Evolutionary conservation across 2,113 vertebrate genomes (phyloP).

Genomic region (Ptychochromis oligacanthus): DNA sequence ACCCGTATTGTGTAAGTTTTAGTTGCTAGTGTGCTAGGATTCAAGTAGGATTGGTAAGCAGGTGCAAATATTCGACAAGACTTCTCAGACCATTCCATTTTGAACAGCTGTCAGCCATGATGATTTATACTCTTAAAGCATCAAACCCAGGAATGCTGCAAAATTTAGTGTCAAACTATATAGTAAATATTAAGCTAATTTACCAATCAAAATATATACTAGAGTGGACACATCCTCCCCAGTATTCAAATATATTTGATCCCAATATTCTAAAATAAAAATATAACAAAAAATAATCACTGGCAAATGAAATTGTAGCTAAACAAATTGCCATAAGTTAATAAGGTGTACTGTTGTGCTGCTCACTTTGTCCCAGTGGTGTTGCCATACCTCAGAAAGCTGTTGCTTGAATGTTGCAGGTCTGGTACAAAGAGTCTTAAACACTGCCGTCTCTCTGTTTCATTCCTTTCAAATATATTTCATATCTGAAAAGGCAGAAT

Average conservation of each 20-base stretch:
- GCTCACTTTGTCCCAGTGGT: background rate
- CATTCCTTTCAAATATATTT: too few species aligned
- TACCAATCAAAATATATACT: background rate
- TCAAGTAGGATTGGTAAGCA: too few species aligned
- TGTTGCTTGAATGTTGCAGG: rapidly evolving
- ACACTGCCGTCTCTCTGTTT: background rate
- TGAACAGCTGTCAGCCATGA: too few species aligned
- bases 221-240: too few species aligned
- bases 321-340: background rate
- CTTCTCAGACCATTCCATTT: too few species aligned
- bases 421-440: background rate
- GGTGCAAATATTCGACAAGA: too few species aligned
- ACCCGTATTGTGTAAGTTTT: background rate
- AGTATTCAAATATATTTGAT: background rate
- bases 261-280: background rate
- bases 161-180: background rate
- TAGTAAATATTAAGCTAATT: background rate
- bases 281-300: too few species aligned
- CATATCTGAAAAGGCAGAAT: too few species aligned
- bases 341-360: background rate
- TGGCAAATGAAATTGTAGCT: background rate
- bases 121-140: too few species aligned
- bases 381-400: background rate
- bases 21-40: too few species aligned
- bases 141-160: too few species aligned